Base-by-base conservation (phyloP, 2,113 vertebrate species). In the Ascaphus truei region DNA sequence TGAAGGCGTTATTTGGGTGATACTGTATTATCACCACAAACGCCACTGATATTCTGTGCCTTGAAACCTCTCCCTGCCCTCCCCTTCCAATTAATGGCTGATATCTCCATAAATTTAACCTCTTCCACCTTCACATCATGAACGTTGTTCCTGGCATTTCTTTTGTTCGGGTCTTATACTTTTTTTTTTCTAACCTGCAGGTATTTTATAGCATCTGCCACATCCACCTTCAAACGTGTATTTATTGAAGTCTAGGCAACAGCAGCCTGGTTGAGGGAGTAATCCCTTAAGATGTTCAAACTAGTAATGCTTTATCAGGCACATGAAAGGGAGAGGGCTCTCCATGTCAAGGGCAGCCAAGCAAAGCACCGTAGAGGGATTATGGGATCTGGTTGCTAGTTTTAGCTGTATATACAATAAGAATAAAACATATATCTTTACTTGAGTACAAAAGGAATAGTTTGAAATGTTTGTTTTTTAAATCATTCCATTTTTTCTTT, bases 261-360 rank as follows among this genome's bases (percentile, higher is more conserved):
- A 62, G 48, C 47, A 43, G 43, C 10, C 43, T 22, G 27, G 23
- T 26, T 63, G 29, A 63, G 47, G 45, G 23, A 16, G 20, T 62
- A 62, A 62, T 62, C 59, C 59, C 27, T 62, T 66, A 66, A 43
- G 36, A 66, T 43, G 50, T 29, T 55, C 51, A 67, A 13, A 45
- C 51, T 56, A 56, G 39, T 43, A 48, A 29, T 34, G 30, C 65
- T 58, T 58, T 58, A 67, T 15, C 27, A 41, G 52, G 23, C 39
- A 26, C 52, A 68, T 68, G 56, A 58, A 58, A 58, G 20, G 7
- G 18, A 51, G 36, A 36, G 29, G 30, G 30, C 39, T 68, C 37
- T 67, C 37, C 7, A 43, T n/a, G 27, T 41, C 37, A 34, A 58
- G 58, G 12, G 29, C 53, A 68, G 39, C 51, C 53, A 58, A 68